Evolutionary conservation across 2,888 invertebrate genomes (phyloP).

Genomic region (Coremacera marginata): DNA sequence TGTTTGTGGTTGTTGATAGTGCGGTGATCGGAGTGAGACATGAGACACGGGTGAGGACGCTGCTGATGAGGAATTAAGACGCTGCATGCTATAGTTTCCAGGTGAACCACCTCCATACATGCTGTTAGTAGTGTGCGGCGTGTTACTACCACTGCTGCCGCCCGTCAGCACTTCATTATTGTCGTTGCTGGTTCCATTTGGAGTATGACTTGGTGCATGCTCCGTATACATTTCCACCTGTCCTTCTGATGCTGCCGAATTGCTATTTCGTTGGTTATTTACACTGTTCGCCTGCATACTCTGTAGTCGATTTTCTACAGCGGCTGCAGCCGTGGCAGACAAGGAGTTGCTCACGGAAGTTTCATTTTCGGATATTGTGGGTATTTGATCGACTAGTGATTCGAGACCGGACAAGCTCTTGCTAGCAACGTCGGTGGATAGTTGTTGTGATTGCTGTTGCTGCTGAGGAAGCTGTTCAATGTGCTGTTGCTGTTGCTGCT

Average conservation of each 20-base stretch:
- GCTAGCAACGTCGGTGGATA: conserved; percentile 78
- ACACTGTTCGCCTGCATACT: conserved; percentile 34
- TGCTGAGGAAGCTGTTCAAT: conserved; percentile 30
- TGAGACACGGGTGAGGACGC: conserved; percentile 36
- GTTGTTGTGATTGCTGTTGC: conserved; percentile 29
- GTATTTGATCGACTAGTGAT: conserved; percentile 92
- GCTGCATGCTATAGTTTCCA: conserved; percentile 36
- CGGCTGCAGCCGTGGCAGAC: conserved; percentile 53
- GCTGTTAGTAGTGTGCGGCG: conserved; percentile 30
- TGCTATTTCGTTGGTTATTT: conserved; percentile 50
- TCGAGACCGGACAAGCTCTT: conserved; percentile 89
- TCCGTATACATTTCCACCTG: background rate
- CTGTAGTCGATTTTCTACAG: conserved; percentile 58
- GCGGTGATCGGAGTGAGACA: conserved; percentile 36
- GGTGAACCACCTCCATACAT: conserved; percentile 36
- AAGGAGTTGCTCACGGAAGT: conserved; percentile 46
- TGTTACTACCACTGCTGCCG: conserved; percentile 39
- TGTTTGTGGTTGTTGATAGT: conserved; percentile 27
- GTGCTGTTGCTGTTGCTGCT: conserved; percentile 39
- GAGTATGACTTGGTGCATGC: conserved; percentile 33
- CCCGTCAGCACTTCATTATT: conserved; percentile 9
- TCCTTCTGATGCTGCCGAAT: conserved; percentile 44
- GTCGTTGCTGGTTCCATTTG: conserved; percentile 16
- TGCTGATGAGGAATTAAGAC: conserved; percentile 37
- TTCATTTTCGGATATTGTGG: conserved; percentile 84